Percentiles rank a stretch among this genome's conserved stretches.
These are phyloP conservation scores for Heterodera carotae DNA, from an alignment of 1,140 invertebrate genomes.

Conservation along the genomic window DNA sequence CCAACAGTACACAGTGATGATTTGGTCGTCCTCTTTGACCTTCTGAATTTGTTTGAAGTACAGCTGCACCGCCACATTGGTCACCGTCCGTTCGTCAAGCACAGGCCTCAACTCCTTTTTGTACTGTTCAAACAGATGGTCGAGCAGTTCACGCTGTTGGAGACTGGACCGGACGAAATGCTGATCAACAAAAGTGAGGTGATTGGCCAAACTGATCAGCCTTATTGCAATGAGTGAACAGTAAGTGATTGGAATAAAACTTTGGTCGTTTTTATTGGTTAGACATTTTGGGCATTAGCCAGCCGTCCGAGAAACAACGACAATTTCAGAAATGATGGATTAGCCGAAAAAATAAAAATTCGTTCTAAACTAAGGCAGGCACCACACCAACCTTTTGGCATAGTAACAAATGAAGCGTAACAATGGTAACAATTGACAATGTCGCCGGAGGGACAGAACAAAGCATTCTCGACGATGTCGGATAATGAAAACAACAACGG, in stretches of 20 bases:
- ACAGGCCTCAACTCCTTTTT: slow-evolving; percentile 50
- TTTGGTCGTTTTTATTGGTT: too few species aligned
- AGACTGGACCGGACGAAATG: neutral
- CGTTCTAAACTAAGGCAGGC: neutral
- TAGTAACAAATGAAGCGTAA: neutral
- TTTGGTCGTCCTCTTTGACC: slow-evolving; percentile 62
- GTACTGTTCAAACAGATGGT: slow-evolving; percentile 47
- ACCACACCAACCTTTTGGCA: neutral
- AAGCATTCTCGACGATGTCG: neutral
- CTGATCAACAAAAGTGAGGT: too few species aligned
- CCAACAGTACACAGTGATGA: slow-evolving; percentile 63
- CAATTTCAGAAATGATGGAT: too few species aligned
- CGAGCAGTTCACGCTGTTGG: slow-evolving; percentile 35
- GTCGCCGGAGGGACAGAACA: neutral
- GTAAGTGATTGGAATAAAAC: too few species aligned
- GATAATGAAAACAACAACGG: neutral
- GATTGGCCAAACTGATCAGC: too few species aligned
- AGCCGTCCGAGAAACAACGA: too few species aligned
- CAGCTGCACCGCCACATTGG: slow-evolving; percentile 62
- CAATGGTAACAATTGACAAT: neutral
- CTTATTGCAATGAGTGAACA: too few species aligned
- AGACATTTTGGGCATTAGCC: too few species aligned
- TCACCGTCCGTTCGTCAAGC: slow-evolving; percentile 48
- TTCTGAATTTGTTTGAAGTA: slow-evolving; percentile 65
- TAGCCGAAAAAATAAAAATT: neutral